A percentile compares a stretch with the other conserved stretches of the same genome.
Conservation (phyloP, 2,797 vertebrate genomes). For the Darevskia nairensis region DNA sequence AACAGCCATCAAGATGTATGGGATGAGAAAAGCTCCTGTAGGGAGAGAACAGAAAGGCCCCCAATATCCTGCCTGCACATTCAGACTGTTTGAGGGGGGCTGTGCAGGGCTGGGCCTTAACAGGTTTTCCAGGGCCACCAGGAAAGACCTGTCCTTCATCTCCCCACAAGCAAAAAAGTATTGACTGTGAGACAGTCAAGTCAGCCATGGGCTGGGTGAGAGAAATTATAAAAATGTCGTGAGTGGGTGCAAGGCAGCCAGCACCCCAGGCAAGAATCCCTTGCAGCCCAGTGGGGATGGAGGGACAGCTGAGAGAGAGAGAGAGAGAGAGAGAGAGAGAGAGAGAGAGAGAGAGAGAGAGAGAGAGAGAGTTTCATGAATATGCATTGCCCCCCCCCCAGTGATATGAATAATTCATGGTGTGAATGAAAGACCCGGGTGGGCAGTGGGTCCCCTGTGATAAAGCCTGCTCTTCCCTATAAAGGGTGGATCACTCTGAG, state of each 20-base stretch:
- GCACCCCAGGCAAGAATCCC: neutral
- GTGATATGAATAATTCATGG: conserved; percentile 41
- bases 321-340: too few species aligned
- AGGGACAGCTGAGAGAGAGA: neutral
- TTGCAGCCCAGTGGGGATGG: too few species aligned
- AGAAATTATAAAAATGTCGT: neutral
- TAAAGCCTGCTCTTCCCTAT: too few species aligned
- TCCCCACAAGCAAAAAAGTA: neutral
- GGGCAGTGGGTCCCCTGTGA: too few species aligned
- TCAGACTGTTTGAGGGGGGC: too few species aligned
- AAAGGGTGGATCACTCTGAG: too few species aligned
- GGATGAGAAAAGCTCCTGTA: conserved; percentile 92
- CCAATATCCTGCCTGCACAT: neutral
- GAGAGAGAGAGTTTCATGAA: neutral
- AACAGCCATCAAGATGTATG: conserved; percentile 91
- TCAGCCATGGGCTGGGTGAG: neutral
- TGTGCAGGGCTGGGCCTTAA: too few species aligned
- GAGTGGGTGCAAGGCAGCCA: neutral
- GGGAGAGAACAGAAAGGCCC: neutral
- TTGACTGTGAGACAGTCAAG: neutral
- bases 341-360: too few species aligned
- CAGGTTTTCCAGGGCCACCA: too few species aligned
- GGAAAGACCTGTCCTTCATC: too few species aligned
- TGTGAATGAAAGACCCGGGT: neutral
- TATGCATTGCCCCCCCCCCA: neutral